Conservation (phyloP, 2,888 invertebrate genomes). For the Acronicta psi region DNA sequence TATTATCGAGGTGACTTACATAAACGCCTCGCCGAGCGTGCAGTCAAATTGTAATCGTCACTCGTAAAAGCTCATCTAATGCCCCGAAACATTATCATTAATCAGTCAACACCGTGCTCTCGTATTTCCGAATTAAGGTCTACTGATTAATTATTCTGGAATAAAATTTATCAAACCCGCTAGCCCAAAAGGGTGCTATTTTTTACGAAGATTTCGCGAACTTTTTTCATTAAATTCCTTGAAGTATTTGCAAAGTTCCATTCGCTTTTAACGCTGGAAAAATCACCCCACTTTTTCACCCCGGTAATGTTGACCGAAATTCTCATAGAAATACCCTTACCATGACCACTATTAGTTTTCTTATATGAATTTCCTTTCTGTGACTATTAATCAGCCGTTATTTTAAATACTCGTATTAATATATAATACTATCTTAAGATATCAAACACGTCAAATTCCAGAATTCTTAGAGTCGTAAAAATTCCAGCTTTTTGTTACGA, state of each 20-base stretch:
- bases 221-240: constrained; percentile 80
- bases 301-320: constrained; percentile 58
- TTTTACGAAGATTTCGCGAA: constrained; percentile 75
- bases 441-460: too few relatives aligned
- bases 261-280: constrained; percentile 67
- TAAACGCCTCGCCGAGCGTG: too few relatives aligned
- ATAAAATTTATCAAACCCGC: constrained; percentile 72
- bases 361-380: background rate
- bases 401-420: too few relatives aligned
- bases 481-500: too few relatives aligned
- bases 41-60: too few relatives aligned
- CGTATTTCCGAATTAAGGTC: constrained; percentile 36
- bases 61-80: too few relatives aligned
- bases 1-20: too few relatives aligned
- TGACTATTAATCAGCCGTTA: too few relatives aligned
- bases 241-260: constrained; percentile 76
- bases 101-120: constrained; percentile 29
- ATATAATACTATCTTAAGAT: too few relatives aligned
- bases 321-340: constrained; percentile 25
- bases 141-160: constrained; percentile 69
- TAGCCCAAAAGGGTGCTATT: constrained; percentile 74
- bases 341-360: background rate
- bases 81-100: background rate
- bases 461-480: too few relatives aligned
- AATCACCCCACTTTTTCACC: constrained; percentile 65